Percentiles rank a stretch among this genome's conserved stretches.
Evolutionary conservation across 2,113 vertebrate species (phyloP).

Genomic region (Phrynocephalus versicolor): DNA sequence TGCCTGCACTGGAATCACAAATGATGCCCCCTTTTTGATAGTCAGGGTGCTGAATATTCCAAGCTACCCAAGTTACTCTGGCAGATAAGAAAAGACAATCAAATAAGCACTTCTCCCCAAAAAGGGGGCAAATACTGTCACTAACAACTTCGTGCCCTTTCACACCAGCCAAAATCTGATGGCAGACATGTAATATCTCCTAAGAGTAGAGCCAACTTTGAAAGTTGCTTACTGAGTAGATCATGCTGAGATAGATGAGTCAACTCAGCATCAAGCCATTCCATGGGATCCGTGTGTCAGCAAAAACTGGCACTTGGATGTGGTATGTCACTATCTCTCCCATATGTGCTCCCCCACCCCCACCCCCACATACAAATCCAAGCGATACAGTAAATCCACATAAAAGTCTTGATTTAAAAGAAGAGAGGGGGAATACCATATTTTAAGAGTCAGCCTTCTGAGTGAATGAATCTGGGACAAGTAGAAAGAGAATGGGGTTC

Average conservation of each 20-base stretch:
- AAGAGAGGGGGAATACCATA: neutral
- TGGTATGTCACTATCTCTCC: neutral
- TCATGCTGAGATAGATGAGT: neutral
- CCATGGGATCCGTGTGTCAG: neutral
- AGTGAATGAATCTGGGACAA: neutral
- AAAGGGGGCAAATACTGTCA: no score
- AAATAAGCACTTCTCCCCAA: no score
- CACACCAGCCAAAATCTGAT: neutral
- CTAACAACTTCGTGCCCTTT: no score
- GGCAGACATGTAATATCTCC: neutral
- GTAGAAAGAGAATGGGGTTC: no score
- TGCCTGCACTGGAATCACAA: neutral
- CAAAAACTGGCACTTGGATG: no score
- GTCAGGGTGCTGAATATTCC: no score
- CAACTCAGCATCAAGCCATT: neutral
- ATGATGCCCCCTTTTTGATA: neutral
- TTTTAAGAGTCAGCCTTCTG: neutral
- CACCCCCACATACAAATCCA: neutral
- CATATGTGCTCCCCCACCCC: neutral
- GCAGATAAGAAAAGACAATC: no score
- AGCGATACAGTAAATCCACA: neutral
- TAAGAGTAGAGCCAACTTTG: neutral
- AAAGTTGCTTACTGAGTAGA: neutral
- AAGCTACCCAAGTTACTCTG: no score
- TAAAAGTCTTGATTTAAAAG: neutral